phyloP scores from a whole-genome alignment of 2,113 vertebrate genomes.

The Gadus macrocephalus region DNA sequence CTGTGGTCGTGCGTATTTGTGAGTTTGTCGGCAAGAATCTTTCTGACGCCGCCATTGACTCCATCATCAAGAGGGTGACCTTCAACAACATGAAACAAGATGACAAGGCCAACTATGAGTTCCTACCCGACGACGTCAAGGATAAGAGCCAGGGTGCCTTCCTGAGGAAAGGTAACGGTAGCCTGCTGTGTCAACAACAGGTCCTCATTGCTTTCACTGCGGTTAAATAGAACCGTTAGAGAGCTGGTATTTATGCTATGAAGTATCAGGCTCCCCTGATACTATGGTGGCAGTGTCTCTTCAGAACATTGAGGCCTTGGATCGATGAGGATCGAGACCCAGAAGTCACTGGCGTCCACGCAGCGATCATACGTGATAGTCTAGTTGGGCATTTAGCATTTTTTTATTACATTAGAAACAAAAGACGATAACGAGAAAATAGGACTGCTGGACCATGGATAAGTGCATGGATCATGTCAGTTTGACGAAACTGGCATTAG shows the following conservation, averaged over 20 bases:
- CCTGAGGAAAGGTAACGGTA: slow-evolving; percentile 1
- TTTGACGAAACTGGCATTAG: too few species aligned
- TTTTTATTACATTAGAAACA: too few species aligned
- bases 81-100: slow-evolving; percentile 5
- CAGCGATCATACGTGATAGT: too few species aligned
- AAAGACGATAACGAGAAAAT: too few species aligned
- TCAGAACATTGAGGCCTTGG: too few species aligned
- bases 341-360: too few species aligned
- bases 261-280: too few species aligned
- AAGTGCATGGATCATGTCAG: too few species aligned
- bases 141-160: neutral
- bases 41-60: neutral
- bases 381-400: too few species aligned
- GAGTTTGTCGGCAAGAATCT: slow-evolving; percentile 4
- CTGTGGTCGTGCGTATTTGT: slow-evolving; percentile 1
- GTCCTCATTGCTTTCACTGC: neutral
- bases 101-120: slow-evolving; percentile 7
- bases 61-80: slow-evolving; percentile 2
- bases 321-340: too few species aligned
- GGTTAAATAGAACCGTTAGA: neutral
- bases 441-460: too few species aligned
- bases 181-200: neutral
- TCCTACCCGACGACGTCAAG: neutral
- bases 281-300: too few species aligned
- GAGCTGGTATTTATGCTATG: neutral